Evolutionary conservation across 2,797 vertebrate species (phyloP), one percentile per base, ranked within the genome.

Genomic region (Hoplostethus mediterraneus): DNA sequence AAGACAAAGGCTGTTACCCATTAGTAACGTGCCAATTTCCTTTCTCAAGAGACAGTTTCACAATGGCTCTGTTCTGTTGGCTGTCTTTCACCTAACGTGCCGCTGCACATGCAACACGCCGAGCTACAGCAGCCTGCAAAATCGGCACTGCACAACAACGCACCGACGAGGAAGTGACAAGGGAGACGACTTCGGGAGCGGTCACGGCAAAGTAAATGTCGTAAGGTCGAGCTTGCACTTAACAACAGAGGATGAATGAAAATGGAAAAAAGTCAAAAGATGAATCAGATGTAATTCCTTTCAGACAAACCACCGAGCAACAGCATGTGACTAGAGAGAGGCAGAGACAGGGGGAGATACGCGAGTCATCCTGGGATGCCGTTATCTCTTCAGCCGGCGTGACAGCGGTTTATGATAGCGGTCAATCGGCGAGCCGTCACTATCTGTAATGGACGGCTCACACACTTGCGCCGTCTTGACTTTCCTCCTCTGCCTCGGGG

Each of bases 381-480:
- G 62, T 83, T 84, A 86, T 83, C 79, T 78, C 68, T 79, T 84
- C 49, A 85, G 72, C 55, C 64, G 28, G 67, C 52, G 67, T 38
- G 67, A 40, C 66, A 74, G 59, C 53, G 47, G 75, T 85, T 90
- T 83, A 86, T 90, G 87, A 73, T 67, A 63, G 77, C 79, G 75
- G 76, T 85, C 83, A 81, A 75, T 85, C 80, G 79, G 63, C 31
- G 44, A 67, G 73, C 70, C 71, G 73, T 83, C 81, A 65, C 71
- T 73, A 77, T 86, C 75, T 73, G 74, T 47, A 52, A 78, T 59
- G 47, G 81, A 58, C 54, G 64, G 8, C 63, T 71, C 85, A 79
- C 85, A 79, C 77, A 87, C 84, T 90, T 85, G 91, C 74, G 59
- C 68, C 48, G 69, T 45, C 52, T 60, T 81, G 78, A 63, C 77